A percentile compares a stretch with the other conserved stretches of the same genome.
Evolutionary conservation across 1,140 invertebrate species (phyloP).

Genomic region (Panagrolaimus sp.): DNA sequence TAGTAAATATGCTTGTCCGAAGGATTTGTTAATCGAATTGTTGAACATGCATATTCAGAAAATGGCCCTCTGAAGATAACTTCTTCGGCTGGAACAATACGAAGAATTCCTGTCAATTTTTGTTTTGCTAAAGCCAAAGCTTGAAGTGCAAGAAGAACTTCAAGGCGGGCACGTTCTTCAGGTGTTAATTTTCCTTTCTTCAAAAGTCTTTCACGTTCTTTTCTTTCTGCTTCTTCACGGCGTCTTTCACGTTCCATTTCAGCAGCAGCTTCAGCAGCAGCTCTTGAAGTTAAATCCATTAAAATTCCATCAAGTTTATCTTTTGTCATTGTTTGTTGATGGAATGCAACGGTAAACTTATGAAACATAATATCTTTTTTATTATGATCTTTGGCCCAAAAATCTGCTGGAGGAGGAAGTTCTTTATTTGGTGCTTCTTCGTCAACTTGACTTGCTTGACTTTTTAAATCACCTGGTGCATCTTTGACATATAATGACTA

Average conservation of each 20-base stretch:
- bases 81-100: background rate
- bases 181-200: background rate
- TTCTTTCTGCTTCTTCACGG: conserved; percentile 7
- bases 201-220: conserved; percentile 4
- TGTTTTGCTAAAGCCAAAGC: background rate
- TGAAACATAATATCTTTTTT: conserved; percentile 3
- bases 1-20: conserved; percentile 6
- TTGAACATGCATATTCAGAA: background rate
- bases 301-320: background rate
- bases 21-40: background rate
- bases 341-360: conserved; percentile 4
- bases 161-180: background rate
- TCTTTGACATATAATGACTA: no score
- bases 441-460: background rate
- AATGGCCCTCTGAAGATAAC: background rate
- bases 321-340: background rate
- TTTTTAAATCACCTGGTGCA: no score
- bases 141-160: background rate
- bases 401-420: background rate
- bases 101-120: conserved; percentile 1
- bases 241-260: conserved; percentile 11
- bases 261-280: conserved; percentile 7
- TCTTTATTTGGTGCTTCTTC: background rate
- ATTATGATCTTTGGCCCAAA: conserved; percentile 1
- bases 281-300: background rate